Evolutionary conservation across 2,888 invertebrate genomes (phyloP).

Genomic region (Balanococcus diminutus): DNA sequence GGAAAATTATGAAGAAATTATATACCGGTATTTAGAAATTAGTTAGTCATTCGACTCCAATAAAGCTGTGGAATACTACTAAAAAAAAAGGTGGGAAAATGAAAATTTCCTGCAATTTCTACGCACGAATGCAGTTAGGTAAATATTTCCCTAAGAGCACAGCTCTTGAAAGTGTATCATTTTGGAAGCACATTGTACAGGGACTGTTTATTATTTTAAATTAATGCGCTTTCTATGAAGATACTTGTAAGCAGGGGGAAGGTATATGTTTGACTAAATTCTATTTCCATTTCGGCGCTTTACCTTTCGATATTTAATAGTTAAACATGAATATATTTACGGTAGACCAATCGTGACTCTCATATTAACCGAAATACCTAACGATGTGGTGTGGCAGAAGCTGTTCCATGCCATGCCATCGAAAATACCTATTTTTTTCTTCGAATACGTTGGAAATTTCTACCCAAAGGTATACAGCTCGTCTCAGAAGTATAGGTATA

Average conservation of each 20-base stretch:
- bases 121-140: no score
- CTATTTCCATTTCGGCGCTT: conserved; percentile 23
- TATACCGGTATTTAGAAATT: no score
- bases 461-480: not conserved
- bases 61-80: no score
- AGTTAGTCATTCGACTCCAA: no score
- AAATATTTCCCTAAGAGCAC: no score
- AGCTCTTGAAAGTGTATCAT: no score
- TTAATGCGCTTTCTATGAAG: not conserved
- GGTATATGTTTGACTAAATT: conserved; percentile 4
- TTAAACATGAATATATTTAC: conserved; percentile 13
- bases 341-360: not conserved
- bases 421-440: not conserved
- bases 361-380: not conserved
- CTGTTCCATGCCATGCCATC: not conserved
- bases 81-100: no score
- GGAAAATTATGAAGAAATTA: no score
- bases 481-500: not conserved
- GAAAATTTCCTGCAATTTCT: no score
- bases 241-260: not conserved
- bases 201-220: conserved; percentile 17
- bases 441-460: not conserved
- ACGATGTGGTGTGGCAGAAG: not conserved
- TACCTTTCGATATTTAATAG: conserved; percentile 25
- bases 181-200: not conserved